Conservation (phyloP, 2,113 vertebrate species). For the Thalassoma bifasciatum region DNA sequence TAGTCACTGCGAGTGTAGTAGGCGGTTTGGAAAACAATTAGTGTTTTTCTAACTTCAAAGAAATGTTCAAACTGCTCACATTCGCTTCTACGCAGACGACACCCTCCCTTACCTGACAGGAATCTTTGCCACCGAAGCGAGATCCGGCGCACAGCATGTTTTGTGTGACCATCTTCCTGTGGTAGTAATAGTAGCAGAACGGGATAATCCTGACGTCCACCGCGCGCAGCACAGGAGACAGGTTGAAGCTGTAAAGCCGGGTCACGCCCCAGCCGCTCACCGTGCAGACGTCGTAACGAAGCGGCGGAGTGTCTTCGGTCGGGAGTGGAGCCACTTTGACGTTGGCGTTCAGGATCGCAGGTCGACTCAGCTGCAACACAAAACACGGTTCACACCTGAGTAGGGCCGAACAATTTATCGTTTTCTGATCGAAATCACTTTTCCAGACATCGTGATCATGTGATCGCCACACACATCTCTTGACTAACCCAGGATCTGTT, state of each 20-base stretch:
- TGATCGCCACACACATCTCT: no score
- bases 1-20: no score
- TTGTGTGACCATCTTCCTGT: slow-evolving; percentile 65
- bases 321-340: slow-evolving; percentile 69
- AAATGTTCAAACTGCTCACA: no score
- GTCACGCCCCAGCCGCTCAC: slow-evolving; percentile 86
- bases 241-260: slow-evolving; percentile 55
- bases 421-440: no score
- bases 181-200: slow-evolving; percentile 68
- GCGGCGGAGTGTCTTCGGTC: fast-evolving
- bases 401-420: no score
- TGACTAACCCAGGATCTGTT: no score
- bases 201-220: slow-evolving; percentile 71
- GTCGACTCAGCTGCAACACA: slow-evolving; percentile 73
- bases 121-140: slow-evolving; percentile 79
- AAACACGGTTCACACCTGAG: no score
- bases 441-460: no score
- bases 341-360: slow-evolving; percentile 71
- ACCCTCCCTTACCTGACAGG: slow-evolving; percentile 79
- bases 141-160: slow-evolving; percentile 85
- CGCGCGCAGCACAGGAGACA: slow-evolving; percentile 77
- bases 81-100: no score
- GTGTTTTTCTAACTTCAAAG: no score
- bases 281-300: slow-evolving; percentile 44
- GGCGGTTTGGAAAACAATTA: no score